A percentile compares a stretch with the other conserved stretches of the same genome.
These are phyloP conservation scores for Ia io DNA, from an alignment of 2,113 vertebrate species.

Conservation along the genomic window DNA sequence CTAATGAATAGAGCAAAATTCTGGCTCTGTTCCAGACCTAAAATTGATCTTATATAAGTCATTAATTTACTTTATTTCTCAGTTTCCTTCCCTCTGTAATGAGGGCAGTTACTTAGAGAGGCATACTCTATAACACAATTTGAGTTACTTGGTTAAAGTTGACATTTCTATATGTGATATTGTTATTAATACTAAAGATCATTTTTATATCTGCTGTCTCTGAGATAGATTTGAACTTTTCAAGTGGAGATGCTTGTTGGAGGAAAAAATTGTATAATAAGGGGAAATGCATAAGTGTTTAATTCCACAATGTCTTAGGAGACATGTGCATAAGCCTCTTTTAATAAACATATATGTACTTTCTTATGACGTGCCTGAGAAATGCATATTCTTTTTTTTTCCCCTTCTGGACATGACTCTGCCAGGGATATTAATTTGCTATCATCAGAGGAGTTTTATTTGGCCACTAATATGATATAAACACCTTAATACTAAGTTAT, in stretches of 20 bases:
- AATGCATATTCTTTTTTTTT: not conserved
- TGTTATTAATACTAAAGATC: not conserved
- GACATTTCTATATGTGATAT: not conserved
- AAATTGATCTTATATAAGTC: conserved; percentile 40
- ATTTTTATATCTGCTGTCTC: not conserved
- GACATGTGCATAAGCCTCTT: not conserved
- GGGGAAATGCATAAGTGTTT: not conserved
- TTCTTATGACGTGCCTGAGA: not conserved
- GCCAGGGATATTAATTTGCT: not conserved
- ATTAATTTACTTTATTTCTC: conserved; percentile 5
- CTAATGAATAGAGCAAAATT: conserved; percentile 26
- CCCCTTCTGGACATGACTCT: not conserved
- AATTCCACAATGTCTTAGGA: not conserved
- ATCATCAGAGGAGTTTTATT: not conserved
- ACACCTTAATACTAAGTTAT: not conserved
- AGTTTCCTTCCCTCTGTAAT: not conserved
- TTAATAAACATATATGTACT: not conserved
- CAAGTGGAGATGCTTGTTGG: not conserved
- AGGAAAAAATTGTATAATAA: not conserved
- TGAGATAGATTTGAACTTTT: not conserved
- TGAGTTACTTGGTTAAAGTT: not conserved
- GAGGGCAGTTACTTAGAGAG: not conserved
- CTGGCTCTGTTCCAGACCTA: not conserved
- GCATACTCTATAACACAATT: not conserved
- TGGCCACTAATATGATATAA: not conserved